Percentiles rank a stretch among this genome's conserved stretches.
Conservation (phyloP, 2,888 invertebrate genomes). For the Drosophila buzzatii region DNA sequence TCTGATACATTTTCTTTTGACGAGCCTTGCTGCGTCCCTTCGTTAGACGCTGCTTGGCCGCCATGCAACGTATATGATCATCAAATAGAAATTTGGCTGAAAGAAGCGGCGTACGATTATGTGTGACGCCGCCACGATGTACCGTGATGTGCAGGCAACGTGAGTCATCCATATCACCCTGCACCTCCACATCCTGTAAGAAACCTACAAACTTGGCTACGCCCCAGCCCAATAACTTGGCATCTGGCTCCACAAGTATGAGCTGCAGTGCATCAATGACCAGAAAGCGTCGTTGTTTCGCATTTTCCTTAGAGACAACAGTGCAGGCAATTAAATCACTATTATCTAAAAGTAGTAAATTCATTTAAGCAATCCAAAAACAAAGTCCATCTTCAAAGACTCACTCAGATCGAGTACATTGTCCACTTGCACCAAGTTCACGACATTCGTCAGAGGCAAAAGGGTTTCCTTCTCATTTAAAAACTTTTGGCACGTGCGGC, state of each 20-base stretch:
- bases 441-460: slow-evolving; percentile 95
- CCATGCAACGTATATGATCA: slow-evolving; percentile 99
- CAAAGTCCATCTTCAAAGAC: slow-evolving; percentile 67
- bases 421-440: slow-evolving; percentile 95
- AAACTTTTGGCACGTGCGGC: slow-evolving; percentile 92
- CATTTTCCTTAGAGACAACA: slow-evolving; percentile 95
- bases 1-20: slow-evolving; percentile 98
- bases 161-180: slow-evolving; percentile 98
- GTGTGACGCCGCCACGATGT: slow-evolving; percentile 90
- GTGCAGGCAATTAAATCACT: slow-evolving; percentile 99
- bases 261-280: slow-evolving; percentile 98
- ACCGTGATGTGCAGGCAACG: slow-evolving; percentile 97
- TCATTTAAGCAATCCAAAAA: background rate
- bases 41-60: slow-evolving; percentile 95
- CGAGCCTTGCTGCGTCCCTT: slow-evolving; percentile 97
- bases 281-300: slow-evolving; percentile 96
- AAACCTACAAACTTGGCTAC: slow-evolving; percentile 98
- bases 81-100: slow-evolving; percentile 98
- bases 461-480: slow-evolving; percentile 93
- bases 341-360: slow-evolving; percentile 90
- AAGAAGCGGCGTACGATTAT: slow-evolving; percentile 91
- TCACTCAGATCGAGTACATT: slow-evolving; percentile 98
- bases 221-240: slow-evolving; percentile 97
- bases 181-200: slow-evolving; percentile 97
- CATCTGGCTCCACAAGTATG: slow-evolving; percentile 98